A percentile compares a stretch with the other conserved stretches of the same genome.
phyloP scores from a whole-genome alignment of 2,113 vertebrate genomes.

The Camelus dromedarius region DNA sequence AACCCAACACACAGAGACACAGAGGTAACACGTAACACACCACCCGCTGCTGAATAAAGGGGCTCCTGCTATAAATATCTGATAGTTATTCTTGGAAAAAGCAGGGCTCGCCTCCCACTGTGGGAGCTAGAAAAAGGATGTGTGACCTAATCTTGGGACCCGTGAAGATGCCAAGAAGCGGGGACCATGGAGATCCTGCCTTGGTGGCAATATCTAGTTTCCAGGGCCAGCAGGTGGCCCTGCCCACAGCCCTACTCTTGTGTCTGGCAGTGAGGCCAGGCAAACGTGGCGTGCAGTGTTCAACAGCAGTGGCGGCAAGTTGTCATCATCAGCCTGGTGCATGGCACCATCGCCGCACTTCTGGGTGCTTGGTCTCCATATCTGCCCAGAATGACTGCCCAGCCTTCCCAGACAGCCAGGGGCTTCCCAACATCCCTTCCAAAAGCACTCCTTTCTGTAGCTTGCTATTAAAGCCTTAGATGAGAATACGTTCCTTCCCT shows the following conservation, averaged over 20 bases:
- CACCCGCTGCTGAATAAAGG: background rate
- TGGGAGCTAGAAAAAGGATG: background rate
- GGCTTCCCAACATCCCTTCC: background rate
- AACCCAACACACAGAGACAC: background rate
- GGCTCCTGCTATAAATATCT: background rate
- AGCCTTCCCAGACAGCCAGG: background rate
- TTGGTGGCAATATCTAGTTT: background rate
- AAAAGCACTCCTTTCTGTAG: background rate
- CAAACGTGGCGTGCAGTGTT: background rate
- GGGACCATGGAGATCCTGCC: background rate
- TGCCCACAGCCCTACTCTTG: fast-evolving
- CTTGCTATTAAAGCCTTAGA: background rate
- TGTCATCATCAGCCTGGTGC: fast-evolving
- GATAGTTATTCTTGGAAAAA: background rate
- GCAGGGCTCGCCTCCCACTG: background rate
- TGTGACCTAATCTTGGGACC: background rate
- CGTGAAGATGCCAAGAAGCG: background rate
- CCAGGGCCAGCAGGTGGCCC: background rate
- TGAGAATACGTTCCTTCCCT: background rate
- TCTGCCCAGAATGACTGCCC: background rate
- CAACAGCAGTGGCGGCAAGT: background rate
- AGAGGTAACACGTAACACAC: fast-evolving
- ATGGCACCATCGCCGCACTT: background rate
- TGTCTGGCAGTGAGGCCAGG: background rate
- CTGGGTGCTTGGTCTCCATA: background rate